These are phyloP conservation scores for Diarsia rubi DNA, from an alignment of 2,888 invertebrate species.

Conservation along the genomic window DNA sequence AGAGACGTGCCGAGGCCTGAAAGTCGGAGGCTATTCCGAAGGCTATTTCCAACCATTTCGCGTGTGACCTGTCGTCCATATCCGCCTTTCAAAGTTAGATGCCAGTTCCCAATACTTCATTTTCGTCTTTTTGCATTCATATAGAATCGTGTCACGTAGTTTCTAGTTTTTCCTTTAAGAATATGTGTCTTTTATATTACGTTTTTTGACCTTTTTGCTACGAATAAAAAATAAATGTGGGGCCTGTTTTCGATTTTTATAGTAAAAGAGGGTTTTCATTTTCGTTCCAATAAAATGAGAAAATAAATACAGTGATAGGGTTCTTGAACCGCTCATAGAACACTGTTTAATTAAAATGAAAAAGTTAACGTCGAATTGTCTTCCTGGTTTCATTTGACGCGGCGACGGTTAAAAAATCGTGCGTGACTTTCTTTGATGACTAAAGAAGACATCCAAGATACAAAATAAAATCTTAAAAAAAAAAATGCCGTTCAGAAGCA, in stretches of 20 bases:
- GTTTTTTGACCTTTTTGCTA: constrained; percentile 3
- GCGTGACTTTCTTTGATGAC: background rate
- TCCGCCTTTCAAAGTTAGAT: constrained; percentile 46
- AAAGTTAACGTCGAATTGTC: too few relatives aligned
- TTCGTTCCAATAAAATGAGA: background rate
- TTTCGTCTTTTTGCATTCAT: constrained; percentile 22
- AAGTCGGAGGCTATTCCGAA: constrained; percentile 13
- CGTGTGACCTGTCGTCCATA: constrained; percentile 31
- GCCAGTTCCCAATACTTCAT: constrained; percentile 30
- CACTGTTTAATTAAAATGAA: background rate
- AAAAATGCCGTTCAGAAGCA: too few relatives aligned
- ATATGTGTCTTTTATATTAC: constrained; percentile 22
- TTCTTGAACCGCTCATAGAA: background rate
- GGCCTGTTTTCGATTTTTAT: background rate
- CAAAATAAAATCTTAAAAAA: too few relatives aligned
- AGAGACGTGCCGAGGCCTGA: background rate
- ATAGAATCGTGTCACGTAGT: constrained; percentile 34
- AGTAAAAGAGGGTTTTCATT: background rate
- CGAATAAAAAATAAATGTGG: background rate
- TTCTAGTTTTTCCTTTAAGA: constrained; percentile 30
- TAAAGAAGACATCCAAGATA: background rate
- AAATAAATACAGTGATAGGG: background rate
- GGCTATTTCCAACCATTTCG: constrained; percentile 19
- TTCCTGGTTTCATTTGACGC: too few relatives aligned
- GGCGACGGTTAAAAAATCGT: too few relatives aligned